Evolutionary conservation across 2,113 vertebrate genomes (phyloP).

Genomic region (Tenrec ecaudatus): DNA sequence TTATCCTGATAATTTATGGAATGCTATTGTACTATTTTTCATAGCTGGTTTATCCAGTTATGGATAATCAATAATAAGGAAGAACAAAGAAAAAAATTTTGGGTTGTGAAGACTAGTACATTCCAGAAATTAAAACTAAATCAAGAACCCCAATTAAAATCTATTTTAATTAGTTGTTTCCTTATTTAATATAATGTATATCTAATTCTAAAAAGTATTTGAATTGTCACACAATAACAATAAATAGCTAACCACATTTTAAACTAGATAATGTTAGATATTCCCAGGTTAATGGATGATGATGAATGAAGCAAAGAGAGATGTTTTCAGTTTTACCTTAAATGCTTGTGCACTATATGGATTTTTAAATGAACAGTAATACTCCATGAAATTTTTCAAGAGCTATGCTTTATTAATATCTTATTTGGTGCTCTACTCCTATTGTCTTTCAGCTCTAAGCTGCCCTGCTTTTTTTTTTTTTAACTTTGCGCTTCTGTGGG

Average conservation of each 20-base stretch:
- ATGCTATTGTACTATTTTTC: no score
- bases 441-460: no score
- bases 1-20: background rate
- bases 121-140: conserved; percentile 26
- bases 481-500: no score
- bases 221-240: background rate
- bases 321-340: background rate
- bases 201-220: background rate
- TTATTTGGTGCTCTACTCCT: background rate
- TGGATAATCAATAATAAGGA: background rate
- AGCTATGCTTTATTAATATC: background rate
- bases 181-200: background rate
- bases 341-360: background rate
- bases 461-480: no score
- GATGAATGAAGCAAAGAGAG: background rate
- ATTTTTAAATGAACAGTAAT: conserved; percentile 11
- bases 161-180: background rate
- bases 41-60: background rate
- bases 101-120: no score
- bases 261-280: background rate
- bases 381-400: background rate
- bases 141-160: background rate
- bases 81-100: background rate
- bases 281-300: background rate
- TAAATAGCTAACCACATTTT: background rate